Conservation (phyloP, 2,797 vertebrate genomes). For the Cyprinella venusta region DNA sequence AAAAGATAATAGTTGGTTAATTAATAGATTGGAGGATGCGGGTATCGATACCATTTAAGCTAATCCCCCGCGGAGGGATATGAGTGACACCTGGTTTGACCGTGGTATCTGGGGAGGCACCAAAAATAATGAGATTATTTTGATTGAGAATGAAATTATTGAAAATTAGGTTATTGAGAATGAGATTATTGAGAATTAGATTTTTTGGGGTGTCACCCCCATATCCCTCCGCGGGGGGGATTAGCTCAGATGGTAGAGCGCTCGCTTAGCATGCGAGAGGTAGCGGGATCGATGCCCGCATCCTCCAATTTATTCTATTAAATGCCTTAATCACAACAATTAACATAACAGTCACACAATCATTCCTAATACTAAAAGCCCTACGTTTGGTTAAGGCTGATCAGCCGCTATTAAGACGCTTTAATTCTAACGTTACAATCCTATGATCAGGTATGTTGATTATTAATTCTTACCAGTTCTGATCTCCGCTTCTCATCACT, state of each 20-base stretch:
- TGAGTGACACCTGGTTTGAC: too few species aligned
- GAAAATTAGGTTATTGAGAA: too few species aligned
- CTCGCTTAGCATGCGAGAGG: slow-evolving; percentile 41
- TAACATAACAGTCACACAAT: too few species aligned
- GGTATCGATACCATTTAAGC: too few species aligned
- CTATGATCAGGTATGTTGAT: not conserved
- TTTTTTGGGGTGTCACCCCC: not conserved
- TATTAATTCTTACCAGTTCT: slow-evolving; percentile 89
- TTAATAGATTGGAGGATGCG: too few species aligned
- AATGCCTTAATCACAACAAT: too few species aligned
- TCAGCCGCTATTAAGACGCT: not conserved
- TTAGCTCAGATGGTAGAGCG: slow-evolving; percentile 37
- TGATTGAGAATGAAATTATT: too few species aligned
- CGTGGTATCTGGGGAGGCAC: too few species aligned
- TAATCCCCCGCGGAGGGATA: too few species aligned
- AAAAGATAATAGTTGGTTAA: too few species aligned
- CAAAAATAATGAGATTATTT: not conserved
- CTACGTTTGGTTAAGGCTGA: not conserved
- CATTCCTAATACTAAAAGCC: too few species aligned
- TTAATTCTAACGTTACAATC: not conserved
- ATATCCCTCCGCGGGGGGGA: not conserved
- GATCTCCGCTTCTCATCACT: slow-evolving; percentile 98
- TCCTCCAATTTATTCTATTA: slow-evolving; percentile 33
- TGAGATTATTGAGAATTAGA: too few species aligned
- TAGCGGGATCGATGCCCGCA: slow-evolving; percentile 60